Percentiles rank a stretch among this genome's conserved stretches.
These are phyloP conservation scores for Cordilura impudica DNA, from an alignment of 2,888 invertebrate species.

Conservation along the genomic window DNA sequence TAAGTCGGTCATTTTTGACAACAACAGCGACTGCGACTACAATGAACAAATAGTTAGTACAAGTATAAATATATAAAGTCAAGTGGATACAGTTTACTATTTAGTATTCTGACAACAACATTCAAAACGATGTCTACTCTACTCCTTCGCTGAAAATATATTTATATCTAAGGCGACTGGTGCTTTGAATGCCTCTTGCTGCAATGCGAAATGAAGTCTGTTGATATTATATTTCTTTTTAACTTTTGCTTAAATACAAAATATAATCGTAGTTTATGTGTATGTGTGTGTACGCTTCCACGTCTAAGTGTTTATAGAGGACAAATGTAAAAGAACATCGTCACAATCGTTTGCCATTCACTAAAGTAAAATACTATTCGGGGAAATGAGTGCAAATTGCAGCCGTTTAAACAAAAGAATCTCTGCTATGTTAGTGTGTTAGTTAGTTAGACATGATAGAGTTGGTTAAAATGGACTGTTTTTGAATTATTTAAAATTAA, in stretches of 20 bases:
- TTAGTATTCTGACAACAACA: constrained; percentile 51
- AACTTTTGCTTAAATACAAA: constrained; percentile 16
- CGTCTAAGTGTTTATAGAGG: constrained; percentile 17
- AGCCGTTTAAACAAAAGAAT: constrained; percentile 60
- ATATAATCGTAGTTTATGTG: neutral
- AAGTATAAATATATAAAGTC: constrained; percentile 45
- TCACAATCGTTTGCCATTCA: constrained; percentile 50
- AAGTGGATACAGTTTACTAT: constrained; percentile 53
- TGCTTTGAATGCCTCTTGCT: constrained; percentile 36
- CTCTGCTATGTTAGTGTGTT: constrained; percentile 7
- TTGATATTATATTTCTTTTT: constrained; percentile 24
- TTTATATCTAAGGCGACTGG: neutral
- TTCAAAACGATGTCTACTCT: constrained; percentile 25
- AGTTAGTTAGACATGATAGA: neutral
- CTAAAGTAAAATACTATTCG: constrained; percentile 46
- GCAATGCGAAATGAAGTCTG: constrained; percentile 48
- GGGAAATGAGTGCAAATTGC: constrained; percentile 62
- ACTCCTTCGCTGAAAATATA: neutral
- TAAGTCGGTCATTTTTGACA: constrained; percentile 52
- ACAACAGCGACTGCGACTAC: neutral
- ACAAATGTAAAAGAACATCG: constrained; percentile 59
- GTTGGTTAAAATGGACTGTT: too few species aligned
- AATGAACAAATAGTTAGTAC: constrained; percentile 1
- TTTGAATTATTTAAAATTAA: neutral
- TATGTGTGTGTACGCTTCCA: neutral